These are phyloP conservation scores for Urosaurus nigricauda DNA, from an alignment of 2,797 vertebrate species.

Conservation along the genomic window DNA sequence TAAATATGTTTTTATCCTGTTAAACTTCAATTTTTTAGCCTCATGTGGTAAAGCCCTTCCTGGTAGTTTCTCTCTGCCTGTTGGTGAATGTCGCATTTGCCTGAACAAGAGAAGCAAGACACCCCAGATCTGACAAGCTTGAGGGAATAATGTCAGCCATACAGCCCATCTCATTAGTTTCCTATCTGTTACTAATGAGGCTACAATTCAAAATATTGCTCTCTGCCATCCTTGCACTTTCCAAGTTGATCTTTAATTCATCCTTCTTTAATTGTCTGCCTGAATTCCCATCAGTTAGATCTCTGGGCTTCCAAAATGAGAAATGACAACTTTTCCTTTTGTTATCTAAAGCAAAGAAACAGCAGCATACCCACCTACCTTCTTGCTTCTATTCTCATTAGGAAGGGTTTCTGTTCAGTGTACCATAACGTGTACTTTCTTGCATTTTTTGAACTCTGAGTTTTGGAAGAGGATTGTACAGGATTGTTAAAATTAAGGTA, in stretches of 20 bases:
- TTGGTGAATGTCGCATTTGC: slow-evolving; percentile 29
- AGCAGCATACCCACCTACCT: neutral
- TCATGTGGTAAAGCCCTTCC: neutral
- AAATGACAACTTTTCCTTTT: neutral
- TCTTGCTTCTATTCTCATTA: slow-evolving; percentile 18
- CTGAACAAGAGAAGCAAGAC: neutral
- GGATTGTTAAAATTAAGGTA: neutral
- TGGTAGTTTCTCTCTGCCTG: slow-evolving; percentile 34
- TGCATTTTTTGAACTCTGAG: neutral
- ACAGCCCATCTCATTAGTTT: slow-evolving; percentile 36
- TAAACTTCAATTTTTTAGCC: too few relatives aligned
- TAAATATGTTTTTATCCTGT: too few relatives aligned
- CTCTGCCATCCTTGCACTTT: slow-evolving; percentile 32
- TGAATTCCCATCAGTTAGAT: slow-evolving; percentile 41
- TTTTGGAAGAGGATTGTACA: neutral
- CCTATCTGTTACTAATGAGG: slow-evolving; percentile 20
- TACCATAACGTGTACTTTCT: neutral
- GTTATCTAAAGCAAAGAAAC: slow-evolving; percentile 33
- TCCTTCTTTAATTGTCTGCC: slow-evolving; percentile 45
- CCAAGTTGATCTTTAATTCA: slow-evolving; percentile 55
- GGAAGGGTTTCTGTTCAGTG: slow-evolving; percentile 17
- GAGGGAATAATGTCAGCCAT: slow-evolving; percentile 45
- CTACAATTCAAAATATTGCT: slow-evolving; percentile 47
- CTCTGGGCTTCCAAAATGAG: slow-evolving; percentile 25
- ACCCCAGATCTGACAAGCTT: slow-evolving; percentile 1